phyloP scores from a whole-genome alignment of 1,140 invertebrate species.

The Drosophila sproati region DNA sequence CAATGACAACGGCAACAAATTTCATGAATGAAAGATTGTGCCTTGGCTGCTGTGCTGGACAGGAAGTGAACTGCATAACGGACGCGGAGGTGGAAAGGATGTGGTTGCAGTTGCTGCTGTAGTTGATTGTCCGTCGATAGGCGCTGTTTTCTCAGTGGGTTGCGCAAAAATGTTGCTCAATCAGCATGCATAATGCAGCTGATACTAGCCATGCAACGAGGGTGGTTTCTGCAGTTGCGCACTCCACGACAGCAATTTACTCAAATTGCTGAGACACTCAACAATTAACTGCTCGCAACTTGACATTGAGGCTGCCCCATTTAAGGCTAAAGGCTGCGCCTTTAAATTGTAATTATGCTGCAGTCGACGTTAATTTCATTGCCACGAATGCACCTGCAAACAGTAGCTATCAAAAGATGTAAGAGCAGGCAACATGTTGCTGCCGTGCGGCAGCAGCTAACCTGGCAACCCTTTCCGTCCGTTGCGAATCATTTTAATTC shows the following conservation, averaged over 20 bases:
- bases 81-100: constrained; percentile 83
- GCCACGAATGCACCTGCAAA: constrained; percentile 64
- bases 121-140: constrained; percentile 81
- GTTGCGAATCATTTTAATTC: constrained; percentile 78
- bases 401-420: constrained; percentile 49
- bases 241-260: constrained; percentile 32
- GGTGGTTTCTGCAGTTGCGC: constrained; percentile 58
- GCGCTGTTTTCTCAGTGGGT: constrained; percentile 81
- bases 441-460: constrained; percentile 1
- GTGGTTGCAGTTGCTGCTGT: constrained; percentile 65
- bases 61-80: constrained; percentile 83
- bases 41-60: constrained; percentile 44
- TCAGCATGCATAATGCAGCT: constrained; percentile 80
- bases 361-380: constrained; percentile 78
- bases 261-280: constrained; percentile 45
- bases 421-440: constrained; percentile 17
- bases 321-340: constrained; percentile 70
- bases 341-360: constrained; percentile 81
- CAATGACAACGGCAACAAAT: constrained; percentile 83
- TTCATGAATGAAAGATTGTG: constrained; percentile 83
- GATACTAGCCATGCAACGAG: constrained; percentile 58
- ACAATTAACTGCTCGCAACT: constrained; percentile 65
- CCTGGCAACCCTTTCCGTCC: constrained; percentile 50
- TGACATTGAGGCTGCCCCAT: constrained; percentile 70
- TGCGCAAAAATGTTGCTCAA: constrained; percentile 82